These are phyloP conservation scores for Andricus grossulariae DNA, from an alignment of 1,140 invertebrate species.

Conservation along the genomic window DNA sequence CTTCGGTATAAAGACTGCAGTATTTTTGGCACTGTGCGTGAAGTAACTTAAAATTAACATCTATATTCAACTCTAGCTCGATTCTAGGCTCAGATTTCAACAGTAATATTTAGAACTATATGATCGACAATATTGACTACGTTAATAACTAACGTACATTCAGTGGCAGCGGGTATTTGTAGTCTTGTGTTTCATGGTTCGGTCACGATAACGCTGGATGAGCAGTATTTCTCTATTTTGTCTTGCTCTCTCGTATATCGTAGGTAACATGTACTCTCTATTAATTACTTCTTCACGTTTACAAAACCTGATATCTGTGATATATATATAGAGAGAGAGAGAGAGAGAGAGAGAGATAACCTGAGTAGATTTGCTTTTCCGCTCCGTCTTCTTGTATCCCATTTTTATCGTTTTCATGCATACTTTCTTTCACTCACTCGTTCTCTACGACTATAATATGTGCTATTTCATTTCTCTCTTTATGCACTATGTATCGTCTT, in stretches of 20 bases:
- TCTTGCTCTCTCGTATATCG: slow-evolving; percentile 30
- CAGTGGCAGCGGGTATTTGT: slow-evolving; percentile 34
- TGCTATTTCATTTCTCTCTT: slow-evolving; percentile 37
- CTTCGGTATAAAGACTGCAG: not conserved
- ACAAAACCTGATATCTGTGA: slow-evolving; percentile 25
- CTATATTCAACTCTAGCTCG: slow-evolving; percentile 59
- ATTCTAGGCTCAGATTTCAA: slow-evolving; percentile 66
- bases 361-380: slow-evolving; percentile 34
- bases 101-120: slow-evolving; percentile 59
- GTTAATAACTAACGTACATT: not conserved
- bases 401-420: slow-evolving; percentile 31
- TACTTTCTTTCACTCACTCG: slow-evolving; percentile 36
- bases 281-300: slow-evolving; percentile 37
- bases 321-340: too few relatives aligned
- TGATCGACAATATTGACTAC: slow-evolving; percentile 50
- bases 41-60: slow-evolving; percentile 59
- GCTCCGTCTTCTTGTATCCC: not conserved
- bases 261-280: not conserved
- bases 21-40: slow-evolving; percentile 67
- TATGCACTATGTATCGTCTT: slow-evolving; percentile 38
- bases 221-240: slow-evolving; percentile 30
- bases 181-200: slow-evolving; percentile 15
- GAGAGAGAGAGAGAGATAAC: too few relatives aligned
- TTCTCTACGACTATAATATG: slow-evolving; percentile 19
- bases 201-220: not conserved